Evolutionary conservation across 2,888 invertebrate species (phyloP).

Genomic region (Lathronympha strigana): DNA sequence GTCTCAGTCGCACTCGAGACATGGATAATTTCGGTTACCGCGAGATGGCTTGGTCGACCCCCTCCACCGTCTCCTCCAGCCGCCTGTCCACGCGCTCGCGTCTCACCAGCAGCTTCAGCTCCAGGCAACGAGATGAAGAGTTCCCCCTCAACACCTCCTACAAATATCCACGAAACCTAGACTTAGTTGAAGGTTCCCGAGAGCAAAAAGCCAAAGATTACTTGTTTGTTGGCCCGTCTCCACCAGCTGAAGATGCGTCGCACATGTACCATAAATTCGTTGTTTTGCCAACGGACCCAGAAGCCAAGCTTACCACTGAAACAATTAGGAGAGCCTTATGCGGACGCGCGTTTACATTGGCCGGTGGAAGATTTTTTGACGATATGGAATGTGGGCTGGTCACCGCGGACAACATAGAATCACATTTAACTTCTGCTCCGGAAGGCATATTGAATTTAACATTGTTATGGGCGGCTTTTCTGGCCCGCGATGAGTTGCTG

Average conservation of each 20-base stretch:
- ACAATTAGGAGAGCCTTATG: conserved; percentile 87
- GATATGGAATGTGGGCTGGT: conserved; percentile 89
- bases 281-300: conserved; percentile 86
- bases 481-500: conserved; percentile 88
- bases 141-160: conserved; percentile 82
- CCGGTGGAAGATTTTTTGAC: conserved; percentile 88
- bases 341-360: conserved; percentile 87
- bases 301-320: conserved; percentile 89
- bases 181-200: conserved; percentile 86
- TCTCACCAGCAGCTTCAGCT: conserved; percentile 75
- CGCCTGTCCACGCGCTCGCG: conserved; percentile 59
- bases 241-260: conserved; percentile 91
- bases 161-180: conserved; percentile 71
- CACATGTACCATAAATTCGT: conserved; percentile 91
- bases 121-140: conserved; percentile 76
- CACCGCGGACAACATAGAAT: conserved; percentile 83
- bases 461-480: conserved; percentile 89
- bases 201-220: conserved; percentile 82
- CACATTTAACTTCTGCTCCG: conserved; percentile 84
- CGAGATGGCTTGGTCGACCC: conserved; percentile 81
- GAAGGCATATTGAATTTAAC: conserved; percentile 89
- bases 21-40: conserved; percentile 88
- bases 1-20: conserved; percentile 64
- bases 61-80: conserved; percentile 61
- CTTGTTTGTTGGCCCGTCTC: conserved; percentile 91